phyloP scores from a whole-genome alignment of 92 coral and sea anemone genomes.

The Meandrina meandrites region DNA sequence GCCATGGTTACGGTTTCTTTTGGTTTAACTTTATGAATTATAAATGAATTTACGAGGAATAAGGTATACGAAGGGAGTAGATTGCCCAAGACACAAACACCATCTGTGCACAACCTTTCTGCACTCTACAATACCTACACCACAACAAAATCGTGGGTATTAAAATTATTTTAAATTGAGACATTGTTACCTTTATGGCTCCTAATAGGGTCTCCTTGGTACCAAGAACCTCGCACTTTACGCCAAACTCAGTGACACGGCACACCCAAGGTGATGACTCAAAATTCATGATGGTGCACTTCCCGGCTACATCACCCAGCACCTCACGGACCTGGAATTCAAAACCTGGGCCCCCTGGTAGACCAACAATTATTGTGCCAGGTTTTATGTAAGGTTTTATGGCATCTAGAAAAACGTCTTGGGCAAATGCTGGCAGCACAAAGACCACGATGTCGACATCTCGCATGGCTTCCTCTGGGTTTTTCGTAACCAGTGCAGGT shows the following conservation, averaged over 20 bases:
- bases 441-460: constrained; percentile 67
- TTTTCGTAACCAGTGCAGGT: constrained; percentile 50
- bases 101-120: too few species aligned
- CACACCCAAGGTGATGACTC: constrained; percentile 79
- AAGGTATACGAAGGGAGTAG: too few species aligned
- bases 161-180: neutral
- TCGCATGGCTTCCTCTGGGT: constrained; percentile 67
- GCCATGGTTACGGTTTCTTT: too few species aligned
- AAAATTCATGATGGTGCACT: constrained; percentile 54
- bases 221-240: constrained; percentile 57
- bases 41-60: too few species aligned
- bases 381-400: constrained; percentile 56
- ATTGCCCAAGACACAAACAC: too few species aligned
- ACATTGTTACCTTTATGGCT: constrained; percentile 21
- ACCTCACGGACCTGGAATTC: constrained; percentile 50
- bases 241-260: constrained; percentile 56
- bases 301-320: constrained; percentile 50
- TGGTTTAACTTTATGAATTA: too few species aligned
- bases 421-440: constrained; percentile 66
- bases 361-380: constrained; percentile 63
- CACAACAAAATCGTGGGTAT: too few species aligned
- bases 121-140: too few species aligned
- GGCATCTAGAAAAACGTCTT: constrained; percentile 48
- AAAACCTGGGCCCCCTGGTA: constrained; percentile 68
- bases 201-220: constrained; percentile 49